Evolutionary conservation across 2,888 invertebrate species (phyloP), one percentile per base, ranked within the genome.

Genomic region (Catocala sponsa): DNA sequence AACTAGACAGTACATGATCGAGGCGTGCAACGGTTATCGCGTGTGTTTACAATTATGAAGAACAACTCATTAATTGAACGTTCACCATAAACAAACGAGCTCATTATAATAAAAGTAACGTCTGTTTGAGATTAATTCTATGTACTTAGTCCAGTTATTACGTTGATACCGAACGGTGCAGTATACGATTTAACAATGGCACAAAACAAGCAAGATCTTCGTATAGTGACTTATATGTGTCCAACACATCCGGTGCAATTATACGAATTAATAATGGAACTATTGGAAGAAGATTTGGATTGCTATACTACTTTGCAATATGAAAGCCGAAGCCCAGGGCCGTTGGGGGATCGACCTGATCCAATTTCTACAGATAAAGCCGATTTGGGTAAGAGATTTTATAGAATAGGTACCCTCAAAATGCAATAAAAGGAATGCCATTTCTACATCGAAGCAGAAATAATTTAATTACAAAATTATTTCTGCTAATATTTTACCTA

Each of bases 161-260:
- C 48, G 52, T 54, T 65, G 48, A 54, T 13, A 59, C 58, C 38
- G 63, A 54, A 25, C 25, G 25, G 32, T 44, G 2, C 25, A 25
- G 12, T 12, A 38, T 46, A 46, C 35, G 50, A 58, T 59, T 51
- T 59, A 55, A 87, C 78, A 75, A 94, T 93, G 94, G 83, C 91
- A 43, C 73, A 77, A 70, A 79, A 75, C 58, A 90, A 88, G 71
- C 74, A 78, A 61, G 91, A 93, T 70, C 82, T 96, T 59, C 93
- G 96, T 10, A 80, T 96, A 50, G 91, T 95, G 67, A 96, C 96
- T 0, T 96, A 96, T 80, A 94, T 96, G 94, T 95, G 95, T 70
- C 96, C 96, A 11, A 95, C 95, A 51, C 94, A 96, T 68, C 96
- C 96, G 5, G 94, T 96, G 47, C 95, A 95, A 77, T 81, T 96